phyloP scores from a whole-genome alignment of 2,797 vertebrate genomes.

The Tamandua tetradactyla region DNA sequence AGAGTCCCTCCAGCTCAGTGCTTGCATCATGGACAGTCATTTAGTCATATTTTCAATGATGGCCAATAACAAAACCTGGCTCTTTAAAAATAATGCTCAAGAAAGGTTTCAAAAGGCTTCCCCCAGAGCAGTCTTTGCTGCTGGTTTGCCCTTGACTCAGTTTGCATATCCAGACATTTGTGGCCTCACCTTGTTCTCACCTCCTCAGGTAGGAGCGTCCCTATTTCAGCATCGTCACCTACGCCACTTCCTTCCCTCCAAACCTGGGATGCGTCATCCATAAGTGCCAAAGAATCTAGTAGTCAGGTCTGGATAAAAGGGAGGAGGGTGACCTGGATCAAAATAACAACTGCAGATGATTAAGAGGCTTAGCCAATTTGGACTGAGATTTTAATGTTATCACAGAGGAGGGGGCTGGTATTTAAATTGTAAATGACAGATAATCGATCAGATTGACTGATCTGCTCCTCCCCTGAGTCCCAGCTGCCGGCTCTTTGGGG shows the following conservation, averaged over 20 bases:
- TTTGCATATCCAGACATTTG: rapidly evolving
- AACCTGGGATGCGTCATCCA: not conserved
- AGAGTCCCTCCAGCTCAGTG: not conserved
- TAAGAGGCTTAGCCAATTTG: not conserved
- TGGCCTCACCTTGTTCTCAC: not conserved
- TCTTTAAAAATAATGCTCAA: not conserved
- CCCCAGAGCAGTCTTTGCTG: not conserved
- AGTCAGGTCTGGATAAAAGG: too few species aligned
- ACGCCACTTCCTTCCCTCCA: rapidly evolving
- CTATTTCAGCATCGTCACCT: rapidly evolving
- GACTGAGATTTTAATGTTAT: not conserved
- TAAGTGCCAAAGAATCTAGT: rapidly evolving
- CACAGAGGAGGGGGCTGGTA: not conserved
- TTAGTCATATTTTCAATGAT: not conserved
- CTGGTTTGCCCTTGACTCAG: not conserved
- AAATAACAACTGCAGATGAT: too few species aligned
- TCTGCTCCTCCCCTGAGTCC: not conserved
- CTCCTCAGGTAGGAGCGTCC: not conserved
- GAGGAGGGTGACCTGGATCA: too few species aligned
- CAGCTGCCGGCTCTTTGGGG: not conserved
- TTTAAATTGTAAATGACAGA: conserved; percentile 30
- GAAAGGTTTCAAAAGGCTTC: not conserved
- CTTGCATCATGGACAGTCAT: not conserved
- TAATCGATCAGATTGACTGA: not conserved
- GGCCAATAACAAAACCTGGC: conserved; percentile 51